Percentiles rank a stretch among this genome's conserved stretches.
Conservation (phyloP, 2,113 vertebrate genomes). For the Lampris megalopsis region DNA sequence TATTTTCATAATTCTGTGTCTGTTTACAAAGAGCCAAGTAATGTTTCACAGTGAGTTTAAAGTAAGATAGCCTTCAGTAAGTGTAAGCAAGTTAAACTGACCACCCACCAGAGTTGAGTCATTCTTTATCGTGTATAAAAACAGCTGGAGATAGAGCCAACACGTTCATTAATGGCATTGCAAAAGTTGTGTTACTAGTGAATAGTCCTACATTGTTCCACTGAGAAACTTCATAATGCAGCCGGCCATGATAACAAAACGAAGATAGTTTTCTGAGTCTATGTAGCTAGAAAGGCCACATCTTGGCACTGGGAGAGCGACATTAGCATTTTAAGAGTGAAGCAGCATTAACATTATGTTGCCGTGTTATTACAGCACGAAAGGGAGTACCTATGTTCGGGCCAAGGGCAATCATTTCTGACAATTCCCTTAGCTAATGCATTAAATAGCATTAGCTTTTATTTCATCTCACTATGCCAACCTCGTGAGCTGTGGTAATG, state of each 20-base stretch:
- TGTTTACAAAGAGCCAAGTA: not conserved
- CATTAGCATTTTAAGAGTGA: not conserved
- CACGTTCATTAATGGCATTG: not conserved
- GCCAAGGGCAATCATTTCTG: constrained; percentile 1
- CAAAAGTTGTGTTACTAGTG: not conserved
- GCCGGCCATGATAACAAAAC: not conserved
- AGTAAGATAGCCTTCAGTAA: constrained; percentile 4
- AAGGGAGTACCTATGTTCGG: not conserved
- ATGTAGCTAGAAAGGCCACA: not conserved
- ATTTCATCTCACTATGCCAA: constrained; percentile 15
- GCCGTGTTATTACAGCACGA: not conserved
- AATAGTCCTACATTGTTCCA: not conserved
- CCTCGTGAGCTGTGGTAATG: not conserved
- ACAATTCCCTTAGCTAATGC: constrained; percentile 4
- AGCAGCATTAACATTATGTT: not conserved
- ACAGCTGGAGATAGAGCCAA: not conserved
- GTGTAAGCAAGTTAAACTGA: not conserved
- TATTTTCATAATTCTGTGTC: not conserved
- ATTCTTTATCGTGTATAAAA: not conserved
- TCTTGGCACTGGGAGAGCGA: not conserved
- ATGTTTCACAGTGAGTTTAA: not conserved
- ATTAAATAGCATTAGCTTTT: not conserved
- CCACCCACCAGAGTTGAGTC: not conserved
- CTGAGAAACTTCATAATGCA: too few species aligned
- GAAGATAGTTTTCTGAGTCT: not conserved